phyloP scores from a whole-genome alignment of 1,140 invertebrate genomes.

The Diuraphis noxia region DNA sequence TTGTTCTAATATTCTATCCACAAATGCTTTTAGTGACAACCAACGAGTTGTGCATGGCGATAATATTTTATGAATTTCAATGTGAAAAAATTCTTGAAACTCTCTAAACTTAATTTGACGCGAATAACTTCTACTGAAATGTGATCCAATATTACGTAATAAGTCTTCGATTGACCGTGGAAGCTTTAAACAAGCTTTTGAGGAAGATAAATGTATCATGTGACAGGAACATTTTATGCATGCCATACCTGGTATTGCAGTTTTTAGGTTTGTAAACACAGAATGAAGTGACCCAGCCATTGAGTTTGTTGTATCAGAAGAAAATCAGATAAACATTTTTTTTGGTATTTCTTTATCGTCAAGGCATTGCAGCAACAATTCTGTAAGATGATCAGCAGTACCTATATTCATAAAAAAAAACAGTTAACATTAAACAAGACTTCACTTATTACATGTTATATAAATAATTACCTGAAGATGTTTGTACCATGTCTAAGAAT shows the following conservation, averaged over 20 bases:
- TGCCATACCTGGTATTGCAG: conserved; percentile 56
- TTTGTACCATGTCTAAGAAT: conserved; percentile 57
- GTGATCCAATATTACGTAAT: conserved; percentile 57
- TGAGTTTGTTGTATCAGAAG: conserved; percentile 59
- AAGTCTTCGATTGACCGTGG: conserved; percentile 57
- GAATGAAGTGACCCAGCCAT: conserved; percentile 59
- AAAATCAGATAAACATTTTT: conserved; percentile 58
- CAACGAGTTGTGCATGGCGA: conserved; percentile 58
- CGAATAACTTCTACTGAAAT: conserved; percentile 59
- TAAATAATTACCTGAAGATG: conserved; percentile 48
- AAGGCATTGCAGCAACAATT: neutral
- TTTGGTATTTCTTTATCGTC: neutral
- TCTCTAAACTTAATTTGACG: conserved; percentile 58
- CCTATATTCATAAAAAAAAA: conserved; percentile 56
- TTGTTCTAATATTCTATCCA: conserved; percentile 59
- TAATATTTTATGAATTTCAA: conserved; percentile 59
- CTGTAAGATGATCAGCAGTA: conserved; percentile 53
- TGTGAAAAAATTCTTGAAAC: conserved; percentile 59
- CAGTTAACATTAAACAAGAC: conserved; percentile 51
- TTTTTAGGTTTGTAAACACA: conserved; percentile 57
- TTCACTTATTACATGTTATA: no score
- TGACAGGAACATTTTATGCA: conserved; percentile 60
- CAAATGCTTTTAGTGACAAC: conserved; percentile 60
- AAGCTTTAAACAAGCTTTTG: conserved; percentile 59
- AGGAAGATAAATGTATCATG: conserved; percentile 58